Conservation (phyloP, 2,888 invertebrate genomes). For the Ophraella communa region DNA sequence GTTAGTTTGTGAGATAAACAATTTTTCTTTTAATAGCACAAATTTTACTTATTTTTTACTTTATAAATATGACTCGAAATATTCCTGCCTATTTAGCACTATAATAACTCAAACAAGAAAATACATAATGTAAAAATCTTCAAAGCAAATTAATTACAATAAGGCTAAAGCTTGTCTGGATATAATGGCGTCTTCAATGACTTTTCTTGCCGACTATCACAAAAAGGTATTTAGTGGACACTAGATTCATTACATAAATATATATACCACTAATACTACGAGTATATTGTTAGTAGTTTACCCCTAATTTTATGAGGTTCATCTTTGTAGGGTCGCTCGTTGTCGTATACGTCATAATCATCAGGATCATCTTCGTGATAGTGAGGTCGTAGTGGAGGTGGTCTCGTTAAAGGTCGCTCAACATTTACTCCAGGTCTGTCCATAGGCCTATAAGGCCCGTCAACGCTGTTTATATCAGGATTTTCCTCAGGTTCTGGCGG, state of each 20-base stretch:
- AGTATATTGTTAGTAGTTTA: constrained; percentile 38
- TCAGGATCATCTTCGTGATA: constrained; percentile 32
- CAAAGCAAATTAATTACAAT: no score
- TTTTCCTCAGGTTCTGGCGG: constrained; percentile 52
- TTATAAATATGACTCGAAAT: no score
- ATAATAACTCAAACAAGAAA: no score
- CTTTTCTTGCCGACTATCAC: no score
- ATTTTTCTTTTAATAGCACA: no score
- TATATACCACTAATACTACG: constrained; percentile 8
- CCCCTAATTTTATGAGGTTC: constrained; percentile 46
- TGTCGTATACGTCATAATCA: constrained; percentile 37
- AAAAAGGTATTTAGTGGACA: background rate
- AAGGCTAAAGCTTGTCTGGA: no score
- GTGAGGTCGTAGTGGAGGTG: constrained; percentile 2
- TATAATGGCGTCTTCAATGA: no score
- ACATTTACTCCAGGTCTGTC: constrained; percentile 38
- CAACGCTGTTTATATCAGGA: constrained; percentile 56
- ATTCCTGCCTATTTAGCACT: no score
- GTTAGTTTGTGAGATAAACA: no score
- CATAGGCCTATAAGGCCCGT: constrained; percentile 51
- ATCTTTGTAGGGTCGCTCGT: constrained; percentile 29
- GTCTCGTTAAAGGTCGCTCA: constrained; percentile 23
- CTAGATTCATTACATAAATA: background rate
- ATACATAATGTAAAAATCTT: no score
- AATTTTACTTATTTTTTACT: no score